A percentile compares a stretch with the other conserved stretches of the same genome.
phyloP scores from a whole-genome alignment of 2,888 invertebrate species.

The Subacronicta megacephala region DNA sequence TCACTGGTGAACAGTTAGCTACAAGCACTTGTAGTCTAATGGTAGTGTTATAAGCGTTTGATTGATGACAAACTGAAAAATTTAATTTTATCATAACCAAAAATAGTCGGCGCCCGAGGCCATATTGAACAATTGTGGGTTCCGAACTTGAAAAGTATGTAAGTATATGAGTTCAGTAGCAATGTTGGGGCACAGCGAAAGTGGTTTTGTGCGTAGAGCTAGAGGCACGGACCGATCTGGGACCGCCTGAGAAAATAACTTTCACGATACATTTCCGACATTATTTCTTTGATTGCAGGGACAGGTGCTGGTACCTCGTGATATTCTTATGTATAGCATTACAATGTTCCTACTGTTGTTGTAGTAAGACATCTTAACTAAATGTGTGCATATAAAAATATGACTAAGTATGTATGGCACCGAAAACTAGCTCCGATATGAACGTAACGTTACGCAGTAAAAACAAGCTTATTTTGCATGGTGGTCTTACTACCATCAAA shows the following conservation, averaged over 20 bases:
- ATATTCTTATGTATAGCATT: conserved; percentile 18
- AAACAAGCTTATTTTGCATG: conserved; percentile 50
- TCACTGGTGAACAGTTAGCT: background rate
- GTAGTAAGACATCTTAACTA: conserved; percentile 8
- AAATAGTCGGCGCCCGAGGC: conserved; percentile 22
- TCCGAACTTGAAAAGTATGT: conserved; percentile 60
- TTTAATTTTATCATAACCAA: conserved; percentile 17
- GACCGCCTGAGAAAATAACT: conserved; percentile 86
- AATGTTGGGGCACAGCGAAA: conserved; percentile 79
- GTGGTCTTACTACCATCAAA: conserved; percentile 58
- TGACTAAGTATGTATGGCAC: no score
- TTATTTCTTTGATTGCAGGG: conserved; percentile 74
- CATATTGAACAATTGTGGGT: conserved; percentile 27
- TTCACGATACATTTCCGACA: conserved; percentile 86
- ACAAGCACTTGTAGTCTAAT: conserved; percentile 7
- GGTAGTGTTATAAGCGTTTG: conserved; percentile 20
- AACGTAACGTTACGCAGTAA: conserved; percentile 25
- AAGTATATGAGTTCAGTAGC: conserved; percentile 68
- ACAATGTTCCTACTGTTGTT: conserved; percentile 15
- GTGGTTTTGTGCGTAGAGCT: conserved; percentile 80
- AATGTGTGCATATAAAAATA: conserved; percentile 31
- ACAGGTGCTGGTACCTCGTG: conserved; percentile 54
- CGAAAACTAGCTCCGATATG: conserved; percentile 35
- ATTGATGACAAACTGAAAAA: conserved; percentile 26
- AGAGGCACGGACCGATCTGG: conserved; percentile 73